Evolutionary conservation across 2,113 vertebrate genomes (phyloP), one percentile per base, ranked within the genome.

Genomic region (Micromys minutus): DNA sequence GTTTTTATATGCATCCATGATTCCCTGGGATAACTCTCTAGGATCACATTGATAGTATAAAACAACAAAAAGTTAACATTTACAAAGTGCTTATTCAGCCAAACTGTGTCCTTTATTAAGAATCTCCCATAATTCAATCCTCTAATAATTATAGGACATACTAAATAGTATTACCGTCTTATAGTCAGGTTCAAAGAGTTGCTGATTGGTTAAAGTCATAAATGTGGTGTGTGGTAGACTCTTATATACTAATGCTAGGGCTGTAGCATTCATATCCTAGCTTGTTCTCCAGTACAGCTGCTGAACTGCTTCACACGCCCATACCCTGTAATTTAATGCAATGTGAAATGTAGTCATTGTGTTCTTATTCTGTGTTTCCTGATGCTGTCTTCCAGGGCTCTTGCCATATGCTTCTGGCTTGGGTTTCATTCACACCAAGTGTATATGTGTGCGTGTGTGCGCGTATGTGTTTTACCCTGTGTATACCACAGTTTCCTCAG

Each of bases 401-500:
- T 50, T 24, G 13, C 92, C 94, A 76, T 92, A n/a, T 83, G 95
- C 89, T 87, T 87, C 88, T 42, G 31, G 72, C 91, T 83, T 74
- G 80, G 85, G 36, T 92, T 61, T 83, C 81, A 6, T 89, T 89
- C 90, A 81, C 67, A 42, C 80, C 13, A 61, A 87, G 47, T 79
- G 17, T 93, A n/a, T 95, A 19, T n/a, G 19, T n/a, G 77, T n/a
- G 77, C 19, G 50, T 55, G 31, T 21, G 76, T 22, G 31, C 21
- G 79, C 45, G 81, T 65, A 67, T 94, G 89, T 95, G 57, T 94
- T 67, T 95, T 94, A 72, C 87, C 96, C 91, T 88, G 75, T 93
- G 72, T 93, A 72, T 7, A 55, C 95, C 92, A 90, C 94, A 96
- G 92, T 84, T 96, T 96, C 94, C 92, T 57, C 87, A 39, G 96